A percentile compares a stretch with the other conserved stretches of the same genome.
phyloP scores from a whole-genome alignment of 2,888 invertebrate species.

The Podabrus alpinus region DNA sequence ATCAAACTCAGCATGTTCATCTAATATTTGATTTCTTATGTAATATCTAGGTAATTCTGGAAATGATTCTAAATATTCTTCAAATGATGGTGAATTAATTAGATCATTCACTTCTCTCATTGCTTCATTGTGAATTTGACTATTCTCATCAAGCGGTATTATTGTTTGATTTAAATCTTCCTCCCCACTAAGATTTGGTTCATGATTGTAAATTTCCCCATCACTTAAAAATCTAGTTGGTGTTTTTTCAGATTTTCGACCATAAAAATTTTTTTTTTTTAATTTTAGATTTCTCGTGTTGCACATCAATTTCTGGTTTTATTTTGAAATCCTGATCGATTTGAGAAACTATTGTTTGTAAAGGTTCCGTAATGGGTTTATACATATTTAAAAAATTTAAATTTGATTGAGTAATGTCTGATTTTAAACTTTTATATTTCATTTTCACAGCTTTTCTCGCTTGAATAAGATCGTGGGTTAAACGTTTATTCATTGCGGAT shows the following conservation, averaged over 20 bases:
- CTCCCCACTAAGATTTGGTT: background rate
- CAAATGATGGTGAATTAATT: background rate
- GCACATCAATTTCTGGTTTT: background rate
- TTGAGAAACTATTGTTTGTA: background rate
- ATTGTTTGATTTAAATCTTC: background rate
- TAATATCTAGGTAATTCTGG: background rate
- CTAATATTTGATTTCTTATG: background rate
- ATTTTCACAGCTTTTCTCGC: background rate
- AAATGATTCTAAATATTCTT: background rate
- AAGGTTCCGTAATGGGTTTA: background rate
- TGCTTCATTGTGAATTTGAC: background rate
- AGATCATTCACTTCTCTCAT: background rate
- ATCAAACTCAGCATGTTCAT: background rate
- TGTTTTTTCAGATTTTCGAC: background rate
- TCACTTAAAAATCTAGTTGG: background rate
- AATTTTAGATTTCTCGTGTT: too few species aligned
- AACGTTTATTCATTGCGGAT: too few species aligned
- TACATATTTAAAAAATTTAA: background rate
- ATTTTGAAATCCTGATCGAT: background rate
- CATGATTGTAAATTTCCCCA: background rate
- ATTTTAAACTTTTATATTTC: constrained; percentile 3
- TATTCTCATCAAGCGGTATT: too few species aligned
- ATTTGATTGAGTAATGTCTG: background rate
- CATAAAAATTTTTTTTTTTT: background rate
- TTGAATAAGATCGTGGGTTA: too few species aligned